Conservation (phyloP, 53 echinoderm and acorn worm species). For the Arbacia lixula region DNA sequence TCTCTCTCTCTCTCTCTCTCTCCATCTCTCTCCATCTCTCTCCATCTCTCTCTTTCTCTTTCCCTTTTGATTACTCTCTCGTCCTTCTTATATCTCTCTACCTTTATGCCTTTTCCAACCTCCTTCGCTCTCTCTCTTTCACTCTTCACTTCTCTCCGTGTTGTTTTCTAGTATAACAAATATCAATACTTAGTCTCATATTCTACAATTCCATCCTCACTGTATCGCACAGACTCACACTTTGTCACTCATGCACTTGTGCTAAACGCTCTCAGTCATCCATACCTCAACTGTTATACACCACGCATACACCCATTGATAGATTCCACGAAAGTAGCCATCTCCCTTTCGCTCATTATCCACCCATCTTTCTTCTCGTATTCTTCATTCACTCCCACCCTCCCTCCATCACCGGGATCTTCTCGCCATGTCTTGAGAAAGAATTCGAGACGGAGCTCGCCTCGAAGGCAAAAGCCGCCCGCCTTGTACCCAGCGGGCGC, state of each 20-base stretch:
- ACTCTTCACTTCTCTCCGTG: background rate
- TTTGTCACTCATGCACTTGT: too few relatives aligned
- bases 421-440: constrained; percentile 12
- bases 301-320: too few relatives aligned
- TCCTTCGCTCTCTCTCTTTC: constrained; percentile 11
- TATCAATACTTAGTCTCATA: too few relatives aligned
- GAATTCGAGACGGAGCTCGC: constrained; percentile 19
- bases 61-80: background rate
- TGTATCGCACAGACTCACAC: too few relatives aligned
- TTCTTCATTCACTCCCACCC: too few relatives aligned
- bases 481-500: constrained; percentile 47
- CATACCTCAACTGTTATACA: too few relatives aligned
- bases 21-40: background rate
- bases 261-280: too few relatives aligned
- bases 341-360: too few relatives aligned
- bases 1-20: background rate
- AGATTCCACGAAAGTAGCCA: too few relatives aligned
- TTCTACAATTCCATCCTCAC: too few relatives aligned
- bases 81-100: background rate
- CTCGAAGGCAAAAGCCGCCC: constrained; percentile 15
- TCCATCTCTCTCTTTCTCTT: background rate
- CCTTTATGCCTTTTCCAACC: background rate
- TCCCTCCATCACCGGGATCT: background rate
- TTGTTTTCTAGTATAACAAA: background rate
- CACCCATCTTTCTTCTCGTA: too few relatives aligned